Percentiles rank a stretch among this genome's conserved stretches.
Conservation (phyloP, 2,113 vertebrate species). For the Syngnathoides biaculeatus region DNA sequence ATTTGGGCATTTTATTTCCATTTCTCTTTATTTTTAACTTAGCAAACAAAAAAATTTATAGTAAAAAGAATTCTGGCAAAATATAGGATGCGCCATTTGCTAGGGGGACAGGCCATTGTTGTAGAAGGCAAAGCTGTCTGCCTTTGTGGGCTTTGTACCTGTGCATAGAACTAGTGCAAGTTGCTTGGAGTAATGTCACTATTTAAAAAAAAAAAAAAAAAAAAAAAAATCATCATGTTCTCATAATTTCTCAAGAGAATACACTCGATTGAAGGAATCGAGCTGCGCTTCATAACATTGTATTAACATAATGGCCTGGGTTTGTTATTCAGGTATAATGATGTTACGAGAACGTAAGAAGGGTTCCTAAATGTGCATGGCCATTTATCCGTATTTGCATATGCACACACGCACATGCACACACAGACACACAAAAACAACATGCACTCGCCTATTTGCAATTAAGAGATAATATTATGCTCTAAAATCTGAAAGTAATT, state of each 20-base stretch:
- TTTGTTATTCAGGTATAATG: constrained; percentile 33
- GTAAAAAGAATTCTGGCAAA: background rate
- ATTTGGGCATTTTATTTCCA: background rate
- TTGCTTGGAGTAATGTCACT: background rate
- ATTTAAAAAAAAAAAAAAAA: background rate
- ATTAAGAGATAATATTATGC: constrained; percentile 70
- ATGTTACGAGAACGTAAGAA: constrained; percentile 14
- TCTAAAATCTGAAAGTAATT: constrained; percentile 60
- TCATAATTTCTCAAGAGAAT: constrained; percentile 28
- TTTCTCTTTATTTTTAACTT: background rate
- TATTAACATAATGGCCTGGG: constrained; percentile 37
- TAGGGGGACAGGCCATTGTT: background rate
- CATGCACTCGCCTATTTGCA: constrained; percentile 17
- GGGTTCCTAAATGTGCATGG: constrained; percentile 40
- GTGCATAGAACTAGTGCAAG: background rate
- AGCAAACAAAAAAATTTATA: background rate
- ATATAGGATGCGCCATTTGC: background rate
- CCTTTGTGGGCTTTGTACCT: background rate
- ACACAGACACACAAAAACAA: background rate
- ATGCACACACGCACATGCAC: background rate
- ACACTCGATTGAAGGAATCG: background rate
- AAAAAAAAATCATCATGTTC: background rate
- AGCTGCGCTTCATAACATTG: constrained; percentile 23
- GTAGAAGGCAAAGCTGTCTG: too few relatives aligned
- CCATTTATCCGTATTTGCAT: background rate